Conservation (phyloP, 2,888 invertebrate genomes). For the Macrophya alboannulata region DNA sequence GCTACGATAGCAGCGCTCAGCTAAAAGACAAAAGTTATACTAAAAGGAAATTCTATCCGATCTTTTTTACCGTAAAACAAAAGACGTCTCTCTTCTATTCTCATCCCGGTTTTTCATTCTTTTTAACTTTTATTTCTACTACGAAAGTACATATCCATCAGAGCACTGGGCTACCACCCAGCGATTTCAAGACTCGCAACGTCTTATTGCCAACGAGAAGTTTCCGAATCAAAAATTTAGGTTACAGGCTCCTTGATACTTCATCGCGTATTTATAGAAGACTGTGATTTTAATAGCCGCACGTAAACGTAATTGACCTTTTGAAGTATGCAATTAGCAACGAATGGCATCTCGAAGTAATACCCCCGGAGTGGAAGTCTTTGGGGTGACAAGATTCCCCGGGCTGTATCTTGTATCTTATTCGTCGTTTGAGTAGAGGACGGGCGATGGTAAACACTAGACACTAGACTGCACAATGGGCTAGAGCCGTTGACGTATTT, state of each 20-base stretch:
- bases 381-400: constrained; percentile 40
- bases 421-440: constrained; percentile 4
- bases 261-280: neutral
- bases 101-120: neutral
- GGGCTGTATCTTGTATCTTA: constrained; percentile 34
- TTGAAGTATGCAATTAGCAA: constrained; percentile 39
- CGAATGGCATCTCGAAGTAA: constrained; percentile 18
- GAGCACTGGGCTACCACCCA: neutral
- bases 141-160: neutral
- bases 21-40: constrained; percentile 75
- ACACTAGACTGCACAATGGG: constrained; percentile 50
- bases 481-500: constrained; percentile 45
- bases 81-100: constrained; percentile 60
- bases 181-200: neutral
- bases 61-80: constrained; percentile 48
- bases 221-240: neutral
- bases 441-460: constrained; percentile 46
- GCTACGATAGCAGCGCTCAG: constrained; percentile 49
- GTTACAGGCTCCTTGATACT: neutral
- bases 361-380: constrained; percentile 26
- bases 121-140: constrained; percentile 16
- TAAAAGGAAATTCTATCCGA: constrained; percentile 74
- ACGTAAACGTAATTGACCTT: constrained; percentile 5
- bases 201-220: neutral
- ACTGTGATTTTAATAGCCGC: neutral